These are phyloP conservation scores for Tribolium castaneum DNA, from an alignment of 1,140 invertebrate species.

Conservation along the genomic window DNA sequence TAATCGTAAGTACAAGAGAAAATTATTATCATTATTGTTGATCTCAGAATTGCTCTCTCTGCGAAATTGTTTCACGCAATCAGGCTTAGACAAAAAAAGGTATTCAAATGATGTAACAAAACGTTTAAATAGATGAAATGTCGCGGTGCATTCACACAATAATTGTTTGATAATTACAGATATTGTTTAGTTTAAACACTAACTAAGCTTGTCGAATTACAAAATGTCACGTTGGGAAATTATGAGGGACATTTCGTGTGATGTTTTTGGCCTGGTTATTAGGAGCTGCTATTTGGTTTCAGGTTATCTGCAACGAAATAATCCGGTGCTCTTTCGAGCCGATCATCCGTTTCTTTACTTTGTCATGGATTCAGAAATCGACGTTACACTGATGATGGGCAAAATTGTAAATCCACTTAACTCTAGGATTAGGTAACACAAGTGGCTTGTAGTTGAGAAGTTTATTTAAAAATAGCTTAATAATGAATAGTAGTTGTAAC, in stretches of 20 bases:
- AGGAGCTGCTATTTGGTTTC: constrained; percentile 27
- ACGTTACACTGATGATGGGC: constrained; percentile 81
- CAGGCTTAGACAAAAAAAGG: constrained; percentile 39
- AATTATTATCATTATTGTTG: constrained; percentile 19
- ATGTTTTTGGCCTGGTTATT: constrained; percentile 7
- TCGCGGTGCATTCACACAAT: constrained; percentile 39
- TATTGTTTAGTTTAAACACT: constrained; percentile 44
- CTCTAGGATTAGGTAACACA: constrained; percentile 73
- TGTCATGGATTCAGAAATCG: constrained; percentile 81
- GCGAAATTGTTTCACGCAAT: constrained; percentile 37
- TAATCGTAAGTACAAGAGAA: constrained; percentile 65
- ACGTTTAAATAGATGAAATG: constrained; percentile 49
- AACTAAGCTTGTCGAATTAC: constrained; percentile 46
- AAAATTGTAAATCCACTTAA: constrained; percentile 85
- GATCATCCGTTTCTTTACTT: constrained; percentile 85
- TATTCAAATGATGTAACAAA: constrained; percentile 39
- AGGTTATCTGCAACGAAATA: constrained; percentile 52
- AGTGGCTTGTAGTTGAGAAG: neutral
- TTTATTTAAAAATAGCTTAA: neutral
- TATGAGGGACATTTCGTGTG: constrained; percentile 12
- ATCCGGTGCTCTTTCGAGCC: constrained; percentile 76
- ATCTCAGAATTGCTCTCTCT: neutral
- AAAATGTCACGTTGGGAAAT: constrained; percentile 38
- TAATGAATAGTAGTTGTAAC: neutral
- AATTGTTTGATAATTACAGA: constrained; percentile 49